Conservation (phyloP, 1,140 invertebrate genomes). For the Drosophila kikkawai region DNA sequence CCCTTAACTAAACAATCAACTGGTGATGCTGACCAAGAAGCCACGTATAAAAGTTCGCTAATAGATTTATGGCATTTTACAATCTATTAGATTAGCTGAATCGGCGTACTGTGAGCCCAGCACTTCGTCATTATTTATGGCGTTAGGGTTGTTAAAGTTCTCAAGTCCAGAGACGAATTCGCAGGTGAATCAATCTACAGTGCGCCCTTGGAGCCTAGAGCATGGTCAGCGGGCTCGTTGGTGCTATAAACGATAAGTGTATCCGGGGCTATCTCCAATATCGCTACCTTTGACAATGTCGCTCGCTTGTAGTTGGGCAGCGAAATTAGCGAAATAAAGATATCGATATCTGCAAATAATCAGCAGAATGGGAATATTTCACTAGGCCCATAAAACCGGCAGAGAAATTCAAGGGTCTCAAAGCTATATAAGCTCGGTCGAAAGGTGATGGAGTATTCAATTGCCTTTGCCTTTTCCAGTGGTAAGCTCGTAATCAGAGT, state of each 20-base stretch:
- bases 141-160: constrained; percentile 24
- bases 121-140: constrained; percentile 35
- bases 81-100: constrained; percentile 22
- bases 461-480: constrained; percentile 42
- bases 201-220: constrained; percentile 16
- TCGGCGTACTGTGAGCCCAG: neutral
- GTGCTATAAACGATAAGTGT: constrained; percentile 41
- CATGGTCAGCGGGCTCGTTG: constrained; percentile 8
- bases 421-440: constrained; percentile 28
- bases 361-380: constrained; percentile 39
- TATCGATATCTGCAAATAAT: constrained; percentile 42
- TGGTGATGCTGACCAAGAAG: constrained; percentile 28
- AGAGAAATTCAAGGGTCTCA: neutral
- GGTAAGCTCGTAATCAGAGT: constrained; percentile 28
- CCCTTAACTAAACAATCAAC: neutral
- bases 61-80: constrained; percentile 23
- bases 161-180: constrained; percentile 15
- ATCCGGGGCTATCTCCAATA: constrained; percentile 47
- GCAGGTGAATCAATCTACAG: constrained; percentile 16
- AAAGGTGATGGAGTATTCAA: constrained; percentile 20
- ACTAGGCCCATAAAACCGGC: constrained; percentile 14
- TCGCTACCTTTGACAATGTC: constrained; percentile 51
- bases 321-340: constrained; percentile 52
- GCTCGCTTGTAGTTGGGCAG: constrained; percentile 29
- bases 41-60: constrained; percentile 13